A percentile compares a stretch with the other conserved stretches of the same genome.
Evolutionary conservation across 2,888 invertebrate genomes (phyloP).

Genomic region (Argyra leucocephala): DNA sequence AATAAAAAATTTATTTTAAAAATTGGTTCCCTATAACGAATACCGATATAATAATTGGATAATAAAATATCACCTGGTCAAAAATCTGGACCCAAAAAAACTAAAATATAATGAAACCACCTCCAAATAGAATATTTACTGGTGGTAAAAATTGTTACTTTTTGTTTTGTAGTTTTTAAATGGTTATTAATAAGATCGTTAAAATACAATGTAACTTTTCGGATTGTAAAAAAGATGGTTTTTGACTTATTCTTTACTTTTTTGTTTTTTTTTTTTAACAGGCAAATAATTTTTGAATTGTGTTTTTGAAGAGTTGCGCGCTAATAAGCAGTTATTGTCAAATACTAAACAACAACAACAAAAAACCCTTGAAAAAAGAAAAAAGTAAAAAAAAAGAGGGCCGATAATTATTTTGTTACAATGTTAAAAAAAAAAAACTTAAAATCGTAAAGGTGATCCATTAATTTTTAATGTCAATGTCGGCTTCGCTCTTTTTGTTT

Average conservation of each 20-base stretch:
- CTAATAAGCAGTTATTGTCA: background rate
- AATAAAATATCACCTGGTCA: constrained; percentile 4
- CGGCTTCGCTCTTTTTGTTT: background rate
- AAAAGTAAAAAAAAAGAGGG: background rate
- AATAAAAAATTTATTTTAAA: background rate
- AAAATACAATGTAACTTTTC: constrained; percentile 1
- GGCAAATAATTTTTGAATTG: background rate
- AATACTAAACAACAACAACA: too few species aligned
- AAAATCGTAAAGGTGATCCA: too few species aligned
- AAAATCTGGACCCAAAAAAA: too few species aligned
- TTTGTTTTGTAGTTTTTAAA: background rate
- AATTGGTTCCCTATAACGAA: background rate
- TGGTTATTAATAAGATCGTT: background rate
- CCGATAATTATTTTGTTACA: background rate
- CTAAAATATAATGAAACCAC: too few species aligned
- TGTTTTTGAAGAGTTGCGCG: background rate
- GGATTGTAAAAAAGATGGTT: background rate
- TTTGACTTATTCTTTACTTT: background rate
- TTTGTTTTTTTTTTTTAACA: background rate
- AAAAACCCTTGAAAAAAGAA: too few species aligned
- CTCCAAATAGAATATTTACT: too few species aligned
- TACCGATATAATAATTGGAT: background rate
- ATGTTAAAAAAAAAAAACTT: background rate
- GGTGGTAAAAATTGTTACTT: background rate
- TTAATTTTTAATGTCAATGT: background rate